phyloP scores from a whole-genome alignment of 2,113 vertebrate species.

The Ameiurus melas region DNA sequence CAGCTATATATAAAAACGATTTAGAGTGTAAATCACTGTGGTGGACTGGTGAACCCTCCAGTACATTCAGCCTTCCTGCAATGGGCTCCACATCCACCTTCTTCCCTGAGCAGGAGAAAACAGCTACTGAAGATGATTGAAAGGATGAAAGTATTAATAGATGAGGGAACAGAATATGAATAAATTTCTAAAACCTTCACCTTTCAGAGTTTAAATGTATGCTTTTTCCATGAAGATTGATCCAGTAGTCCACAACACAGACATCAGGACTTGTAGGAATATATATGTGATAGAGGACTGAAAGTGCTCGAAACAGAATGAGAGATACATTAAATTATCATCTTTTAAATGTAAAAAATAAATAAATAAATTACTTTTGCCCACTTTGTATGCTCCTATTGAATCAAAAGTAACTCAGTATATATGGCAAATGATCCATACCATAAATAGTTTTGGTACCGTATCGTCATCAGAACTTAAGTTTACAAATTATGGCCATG shows the following conservation, averaged over 20 bases:
- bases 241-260: not conserved
- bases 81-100: not conserved
- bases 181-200: not conserved
- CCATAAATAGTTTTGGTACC: not conserved
- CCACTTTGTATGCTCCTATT: not conserved
- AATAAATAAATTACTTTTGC: no score
- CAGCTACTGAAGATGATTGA: not conserved
- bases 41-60: not conserved
- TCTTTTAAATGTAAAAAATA: no score
- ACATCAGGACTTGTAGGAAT: not conserved
- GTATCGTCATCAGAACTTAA: not conserved
- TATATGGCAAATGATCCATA: not conserved
- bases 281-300: not conserved
- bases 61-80: not conserved
- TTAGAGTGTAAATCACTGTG: not conserved
- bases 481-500: not conserved
- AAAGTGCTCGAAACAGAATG: not conserved
- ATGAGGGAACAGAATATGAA: not conserved
- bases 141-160: not conserved
- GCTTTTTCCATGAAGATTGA: not conserved
- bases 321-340: not conserved
- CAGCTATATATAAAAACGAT: not conserved
- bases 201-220: not conserved
- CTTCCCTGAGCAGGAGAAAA: not conserved
- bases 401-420: not conserved